These are phyloP conservation scores for Smittia sp. DNA, from an alignment of 2,888 invertebrate species.

Conservation along the genomic window DNA sequence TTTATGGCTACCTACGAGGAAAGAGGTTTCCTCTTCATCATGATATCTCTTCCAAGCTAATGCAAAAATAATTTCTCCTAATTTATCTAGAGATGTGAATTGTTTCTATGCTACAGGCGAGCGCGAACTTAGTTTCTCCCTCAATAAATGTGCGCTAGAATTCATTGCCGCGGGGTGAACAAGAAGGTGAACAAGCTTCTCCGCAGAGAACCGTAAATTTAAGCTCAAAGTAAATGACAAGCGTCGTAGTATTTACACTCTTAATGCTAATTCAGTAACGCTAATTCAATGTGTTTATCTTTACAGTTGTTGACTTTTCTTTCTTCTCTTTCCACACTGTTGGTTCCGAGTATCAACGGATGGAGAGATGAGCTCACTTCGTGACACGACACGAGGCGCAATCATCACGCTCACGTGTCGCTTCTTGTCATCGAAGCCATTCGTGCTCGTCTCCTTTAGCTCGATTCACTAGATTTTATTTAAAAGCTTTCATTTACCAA, in stretches of 20 bases:
- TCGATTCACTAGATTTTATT: slow-evolving; percentile 36
- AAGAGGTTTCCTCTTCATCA: slow-evolving; percentile 37
- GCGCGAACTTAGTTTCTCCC: too few relatives aligned
- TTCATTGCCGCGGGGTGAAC: too few relatives aligned
- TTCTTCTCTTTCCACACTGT: not conserved
- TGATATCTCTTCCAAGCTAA: slow-evolving; percentile 36
- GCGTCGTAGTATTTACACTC: too few relatives aligned
- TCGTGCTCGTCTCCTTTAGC: slow-evolving; percentile 5
- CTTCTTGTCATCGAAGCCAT: too few relatives aligned
- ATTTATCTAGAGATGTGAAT: slow-evolving; percentile 23
- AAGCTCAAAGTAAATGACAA: too few relatives aligned
- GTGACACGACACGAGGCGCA: too few relatives aligned
- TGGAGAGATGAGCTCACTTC: too few relatives aligned
- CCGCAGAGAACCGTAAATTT: too few relatives aligned
- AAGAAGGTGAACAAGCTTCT: too few relatives aligned
- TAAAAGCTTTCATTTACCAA: slow-evolving; percentile 41
- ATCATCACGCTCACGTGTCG: too few relatives aligned
- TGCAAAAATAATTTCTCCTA: slow-evolving; percentile 41
- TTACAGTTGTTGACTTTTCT: not conserved
- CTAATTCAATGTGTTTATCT: slow-evolving; percentile 10
- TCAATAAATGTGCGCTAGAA: too few relatives aligned
- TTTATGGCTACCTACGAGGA: slow-evolving; percentile 42
- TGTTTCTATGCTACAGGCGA: not conserved
- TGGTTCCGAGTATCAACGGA: not conserved
- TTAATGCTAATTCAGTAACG: not conserved